phyloP scores from a whole-genome alignment of 2,113 vertebrate genomes.

The Catharus fuscescens region DNA sequence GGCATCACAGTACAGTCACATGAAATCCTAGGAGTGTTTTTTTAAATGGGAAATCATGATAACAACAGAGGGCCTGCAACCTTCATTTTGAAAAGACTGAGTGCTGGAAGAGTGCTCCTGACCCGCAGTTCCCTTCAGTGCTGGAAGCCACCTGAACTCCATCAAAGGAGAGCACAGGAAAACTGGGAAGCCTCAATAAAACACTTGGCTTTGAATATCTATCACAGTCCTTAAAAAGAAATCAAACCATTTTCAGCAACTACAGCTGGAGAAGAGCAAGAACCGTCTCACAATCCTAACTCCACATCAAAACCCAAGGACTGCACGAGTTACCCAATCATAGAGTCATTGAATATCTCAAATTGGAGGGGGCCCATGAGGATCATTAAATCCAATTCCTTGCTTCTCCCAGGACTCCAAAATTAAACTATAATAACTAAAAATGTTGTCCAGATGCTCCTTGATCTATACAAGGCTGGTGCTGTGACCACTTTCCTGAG shows the following conservation, averaged over 20 bases:
- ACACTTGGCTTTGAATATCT: not conserved
- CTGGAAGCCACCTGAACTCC: not conserved
- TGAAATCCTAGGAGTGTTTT: not conserved
- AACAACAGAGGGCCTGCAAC: not conserved
- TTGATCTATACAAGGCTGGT: not conserved
- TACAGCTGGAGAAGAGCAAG: not conserved
- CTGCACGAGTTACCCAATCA: not conserved
- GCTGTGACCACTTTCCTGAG: not conserved
- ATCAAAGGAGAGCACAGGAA: not conserved
- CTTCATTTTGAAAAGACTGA: not conserved
- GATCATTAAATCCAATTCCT: not conserved
- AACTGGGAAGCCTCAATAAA: not conserved
- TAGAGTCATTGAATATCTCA: not conserved
- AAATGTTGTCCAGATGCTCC: not conserved
- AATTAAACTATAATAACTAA: not conserved
- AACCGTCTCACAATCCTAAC: not conserved
- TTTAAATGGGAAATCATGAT: not conserved
- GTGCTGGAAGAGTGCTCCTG: not conserved
- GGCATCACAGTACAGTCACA: accelerated
- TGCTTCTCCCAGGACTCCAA: not conserved
- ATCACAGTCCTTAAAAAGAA: not conserved
- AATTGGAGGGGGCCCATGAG: not conserved
- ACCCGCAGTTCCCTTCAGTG: not conserved
- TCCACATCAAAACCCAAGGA: not conserved
- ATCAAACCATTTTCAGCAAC: not conserved